phyloP scores from a whole-genome alignment of 53 echinoderm and acorn worm genomes.

The Antedon mediterranea region DNA sequence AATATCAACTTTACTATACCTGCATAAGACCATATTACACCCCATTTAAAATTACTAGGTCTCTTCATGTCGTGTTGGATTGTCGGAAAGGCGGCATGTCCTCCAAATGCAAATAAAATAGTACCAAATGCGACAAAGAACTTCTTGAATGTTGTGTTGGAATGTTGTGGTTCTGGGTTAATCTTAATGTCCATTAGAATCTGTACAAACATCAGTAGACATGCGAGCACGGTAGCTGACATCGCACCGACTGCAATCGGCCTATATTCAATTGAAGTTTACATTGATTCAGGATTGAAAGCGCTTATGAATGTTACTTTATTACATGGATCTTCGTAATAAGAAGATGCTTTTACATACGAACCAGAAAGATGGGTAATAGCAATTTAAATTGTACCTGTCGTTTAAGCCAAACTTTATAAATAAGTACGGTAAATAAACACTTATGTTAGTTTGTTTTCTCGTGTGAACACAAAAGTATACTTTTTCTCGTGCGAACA shows the following conservation, averaged over 20 bases:
- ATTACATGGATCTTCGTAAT: no score
- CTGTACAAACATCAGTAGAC: slow-evolving; percentile 52
- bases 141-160: slow-evolving; percentile 30
- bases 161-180: slow-evolving; percentile 21
- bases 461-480: no score
- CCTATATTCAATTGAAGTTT: slow-evolving; percentile 34
- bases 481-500: no score
- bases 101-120: slow-evolving; percentile 89
- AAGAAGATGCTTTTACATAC: no score
- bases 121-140: slow-evolving; percentile 85
- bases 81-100: slow-evolving; percentile 84
- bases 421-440: no score
- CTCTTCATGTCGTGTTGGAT: slow-evolving; percentile 90
- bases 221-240: slow-evolving; percentile 45
- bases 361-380: no score
- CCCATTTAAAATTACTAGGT: slow-evolving; percentile 44
- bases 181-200: slow-evolving; percentile 30
- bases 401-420: no score
- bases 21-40: slow-evolving; percentile 44
- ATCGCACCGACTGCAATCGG: slow-evolving; percentile 62
- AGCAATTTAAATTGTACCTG: no score
- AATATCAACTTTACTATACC: no score
- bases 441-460: no score
- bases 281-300: no score
- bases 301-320: no score